These are phyloP conservation scores for Euphydryas editha DNA, from an alignment of 2,888 invertebrate species.

Conservation along the genomic window DNA sequence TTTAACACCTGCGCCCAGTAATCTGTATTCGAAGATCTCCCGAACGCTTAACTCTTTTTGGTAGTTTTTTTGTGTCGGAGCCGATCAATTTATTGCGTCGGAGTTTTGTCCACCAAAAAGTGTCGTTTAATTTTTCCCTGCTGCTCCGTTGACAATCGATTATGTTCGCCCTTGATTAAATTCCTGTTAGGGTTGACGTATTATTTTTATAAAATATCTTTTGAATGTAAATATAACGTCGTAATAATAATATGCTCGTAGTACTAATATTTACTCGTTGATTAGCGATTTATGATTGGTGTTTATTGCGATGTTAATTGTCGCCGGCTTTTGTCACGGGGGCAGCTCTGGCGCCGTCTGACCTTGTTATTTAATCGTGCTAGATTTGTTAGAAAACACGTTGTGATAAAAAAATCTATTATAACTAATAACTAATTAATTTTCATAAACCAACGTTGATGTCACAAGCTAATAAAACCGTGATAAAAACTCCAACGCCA, in stretches of 20 bases:
- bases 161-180: slow-evolving; percentile 69
- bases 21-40: slow-evolving; percentile 81
- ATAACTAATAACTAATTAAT: slow-evolving; percentile 3
- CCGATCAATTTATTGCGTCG: slow-evolving; percentile 73
- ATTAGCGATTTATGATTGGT: slow-evolving; percentile 31
- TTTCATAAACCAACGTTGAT: not conserved
- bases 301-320: slow-evolving; percentile 33
- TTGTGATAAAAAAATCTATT: slow-evolving; percentile 3
- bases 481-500: not conserved
- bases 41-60: slow-evolving; percentile 83
- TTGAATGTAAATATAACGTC: slow-evolving; percentile 2
- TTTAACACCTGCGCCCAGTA: slow-evolving; percentile 83
- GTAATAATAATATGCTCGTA: slow-evolving; percentile 16
- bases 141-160: slow-evolving; percentile 75
- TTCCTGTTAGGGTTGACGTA: slow-evolving; percentile 37
- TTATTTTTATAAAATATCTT: slow-evolving; percentile 10
- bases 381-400: slow-evolving; percentile 21
- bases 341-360: slow-evolving; percentile 48
- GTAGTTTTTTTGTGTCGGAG: slow-evolving; percentile 67
- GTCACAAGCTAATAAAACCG: not conserved
- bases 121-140: slow-evolving; percentile 79
- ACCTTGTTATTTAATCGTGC: slow-evolving; percentile 46
- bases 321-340: slow-evolving; percentile 35
- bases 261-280: slow-evolving; percentile 23
- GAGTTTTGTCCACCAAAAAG: slow-evolving; percentile 71